Conservation (phyloP, 2,888 invertebrate genomes). For the Ormyrus pomaceus region DNA sequence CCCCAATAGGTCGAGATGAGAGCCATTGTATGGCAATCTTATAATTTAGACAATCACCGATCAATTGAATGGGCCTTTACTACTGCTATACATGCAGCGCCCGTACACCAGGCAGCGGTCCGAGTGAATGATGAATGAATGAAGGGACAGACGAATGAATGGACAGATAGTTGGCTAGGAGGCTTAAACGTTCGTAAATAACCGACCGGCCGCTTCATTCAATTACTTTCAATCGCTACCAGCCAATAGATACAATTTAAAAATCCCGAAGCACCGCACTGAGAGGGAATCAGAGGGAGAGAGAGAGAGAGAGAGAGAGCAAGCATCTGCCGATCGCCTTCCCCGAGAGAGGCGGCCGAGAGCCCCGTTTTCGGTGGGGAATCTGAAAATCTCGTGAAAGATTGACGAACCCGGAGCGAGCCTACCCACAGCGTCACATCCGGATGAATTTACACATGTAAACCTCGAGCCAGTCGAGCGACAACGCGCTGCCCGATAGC, state of each 20-base stretch:
- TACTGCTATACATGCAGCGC: slow-evolving; percentile 74
- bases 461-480: slow-evolving; percentile 66
- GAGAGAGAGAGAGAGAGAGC: background rate
- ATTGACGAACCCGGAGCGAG: slow-evolving; percentile 69
- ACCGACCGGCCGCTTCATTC: slow-evolving; percentile 74
- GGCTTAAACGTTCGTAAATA: slow-evolving; percentile 76
- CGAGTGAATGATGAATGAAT: slow-evolving; percentile 76
- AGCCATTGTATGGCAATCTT: slow-evolving; percentile 77
- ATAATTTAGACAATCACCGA: slow-evolving; percentile 77
- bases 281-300: too few relatives aligned
- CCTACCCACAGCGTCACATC: slow-evolving; percentile 70
- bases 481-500: slow-evolving; percentile 62
- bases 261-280: slow-evolving; percentile 63
- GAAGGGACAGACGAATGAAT: slow-evolving; percentile 76
- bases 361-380: background rate
- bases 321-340: slow-evolving; percentile 46
- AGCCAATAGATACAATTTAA: slow-evolving; percentile 76
- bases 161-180: slow-evolving; percentile 74
- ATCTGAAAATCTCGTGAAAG: slow-evolving; percentile 41
- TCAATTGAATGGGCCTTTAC: slow-evolving; percentile 76
- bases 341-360: background rate
- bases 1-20: slow-evolving; percentile 76
- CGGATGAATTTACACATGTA: slow-evolving; percentile 73
- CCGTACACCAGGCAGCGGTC: slow-evolving; percentile 65
- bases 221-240: slow-evolving; percentile 76